These are phyloP conservation scores for Bryconaethiops microstoma DNA, from an alignment of 2,797 vertebrate genomes.

Conservation along the genomic window DNA sequence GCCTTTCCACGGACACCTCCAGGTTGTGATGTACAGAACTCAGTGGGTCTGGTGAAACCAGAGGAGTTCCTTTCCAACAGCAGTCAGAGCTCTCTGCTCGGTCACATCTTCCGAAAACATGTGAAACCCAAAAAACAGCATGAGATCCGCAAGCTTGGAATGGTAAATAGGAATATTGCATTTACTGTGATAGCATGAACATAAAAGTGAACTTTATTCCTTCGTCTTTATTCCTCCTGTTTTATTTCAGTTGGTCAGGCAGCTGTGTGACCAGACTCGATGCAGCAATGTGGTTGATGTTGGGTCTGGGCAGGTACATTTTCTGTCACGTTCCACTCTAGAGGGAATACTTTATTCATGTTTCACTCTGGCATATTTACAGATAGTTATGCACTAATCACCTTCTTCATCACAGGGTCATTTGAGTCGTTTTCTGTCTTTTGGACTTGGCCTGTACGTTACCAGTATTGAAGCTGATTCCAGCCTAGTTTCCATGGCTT, in stretches of 20 bases:
- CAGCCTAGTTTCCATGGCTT: constrained; percentile 76
- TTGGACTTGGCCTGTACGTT: constrained; percentile 83
- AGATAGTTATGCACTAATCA: neutral
- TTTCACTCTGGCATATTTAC: neutral
- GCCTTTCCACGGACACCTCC: constrained; percentile 76
- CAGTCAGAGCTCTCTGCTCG: constrained; percentile 85
- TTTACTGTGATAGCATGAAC: neutral
- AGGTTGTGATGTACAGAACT: neutral
- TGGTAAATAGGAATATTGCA: constrained; percentile 59
- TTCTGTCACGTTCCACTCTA: neutral
- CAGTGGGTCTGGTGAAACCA: constrained; percentile 50
- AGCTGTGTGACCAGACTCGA: constrained; percentile 78
- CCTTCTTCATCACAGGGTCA: constrained; percentile 80
- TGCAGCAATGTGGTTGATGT: constrained; percentile 86
- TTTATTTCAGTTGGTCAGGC: constrained; percentile 81
- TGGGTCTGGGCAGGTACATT: constrained; percentile 90
- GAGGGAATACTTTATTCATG: neutral
- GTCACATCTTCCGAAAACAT: constrained; percentile 88
- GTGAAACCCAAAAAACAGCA: constrained; percentile 96
- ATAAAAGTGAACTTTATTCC: neutral
- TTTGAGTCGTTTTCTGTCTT: constrained; percentile 87
- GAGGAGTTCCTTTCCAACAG: constrained; percentile 83
- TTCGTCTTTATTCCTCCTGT: neutral
- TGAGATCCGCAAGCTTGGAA: constrained; percentile 85
- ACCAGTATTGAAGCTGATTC: constrained; percentile 86